Conservation (phyloP, 1,140 invertebrate genomes). For the Trichonephila clavata region DNA sequence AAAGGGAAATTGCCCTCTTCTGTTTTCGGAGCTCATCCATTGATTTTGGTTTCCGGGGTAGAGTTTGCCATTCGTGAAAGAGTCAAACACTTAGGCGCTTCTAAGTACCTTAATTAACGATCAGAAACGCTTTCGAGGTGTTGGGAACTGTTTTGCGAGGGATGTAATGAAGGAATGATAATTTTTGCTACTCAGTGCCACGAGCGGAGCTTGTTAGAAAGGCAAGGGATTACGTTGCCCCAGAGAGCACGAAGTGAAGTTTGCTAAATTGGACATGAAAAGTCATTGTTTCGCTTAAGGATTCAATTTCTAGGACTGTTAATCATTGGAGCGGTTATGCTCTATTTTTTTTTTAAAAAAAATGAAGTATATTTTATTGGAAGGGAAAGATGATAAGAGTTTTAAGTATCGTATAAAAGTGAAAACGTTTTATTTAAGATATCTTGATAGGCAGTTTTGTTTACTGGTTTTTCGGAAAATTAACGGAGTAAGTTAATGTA, state of each 20-base stretch:
- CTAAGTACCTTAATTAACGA: slow-evolving; percentile 67
- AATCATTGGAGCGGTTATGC: neutral
- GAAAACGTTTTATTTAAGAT: no score
- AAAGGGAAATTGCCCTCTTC: slow-evolving; percentile 59
- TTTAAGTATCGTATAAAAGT: no score
- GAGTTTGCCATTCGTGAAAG: neutral
- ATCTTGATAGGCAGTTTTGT: no score
- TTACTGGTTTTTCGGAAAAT: no score
- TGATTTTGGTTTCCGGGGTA: slow-evolving; percentile 57
- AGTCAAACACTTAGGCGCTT: slow-evolving; percentile 37
- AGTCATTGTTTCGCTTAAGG: slow-evolving; percentile 16
- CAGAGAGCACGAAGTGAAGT: neutral
- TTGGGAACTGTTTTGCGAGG: neutral
- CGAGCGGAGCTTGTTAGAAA: neutral
- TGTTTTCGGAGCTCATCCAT: neutral
- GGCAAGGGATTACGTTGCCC: slow-evolving; percentile 16
- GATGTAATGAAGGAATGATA: slow-evolving; percentile 6
- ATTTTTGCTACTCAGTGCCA: neutral
- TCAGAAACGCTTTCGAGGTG: neutral
- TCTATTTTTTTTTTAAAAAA: neutral
- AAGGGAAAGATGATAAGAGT: neutral
- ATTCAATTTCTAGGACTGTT: slow-evolving; percentile 26
- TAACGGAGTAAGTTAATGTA: no score
- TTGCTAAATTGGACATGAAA: neutral
- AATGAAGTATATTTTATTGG: neutral